phyloP scores from a whole-genome alignment of 2,797 vertebrate species.

The Pseudopleuronectes americanus region DNA sequence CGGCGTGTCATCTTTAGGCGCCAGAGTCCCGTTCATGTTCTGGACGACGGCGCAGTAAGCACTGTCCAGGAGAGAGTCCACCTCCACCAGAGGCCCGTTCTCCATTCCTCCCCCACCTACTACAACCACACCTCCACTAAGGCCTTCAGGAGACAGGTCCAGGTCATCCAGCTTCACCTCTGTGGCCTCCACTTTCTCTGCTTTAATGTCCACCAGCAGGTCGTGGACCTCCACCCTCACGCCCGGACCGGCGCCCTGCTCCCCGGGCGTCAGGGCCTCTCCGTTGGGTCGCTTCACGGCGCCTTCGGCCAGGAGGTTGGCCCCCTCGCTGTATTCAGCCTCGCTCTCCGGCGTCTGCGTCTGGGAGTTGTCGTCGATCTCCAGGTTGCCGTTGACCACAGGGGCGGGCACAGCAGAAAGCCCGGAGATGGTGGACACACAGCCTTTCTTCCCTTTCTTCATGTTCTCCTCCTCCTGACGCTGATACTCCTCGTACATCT shows the following conservation, averaged over 20 bases:
- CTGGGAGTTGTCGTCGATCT: conserved; percentile 96
- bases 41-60: conserved; percentile 96
- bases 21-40: conserved; percentile 91
- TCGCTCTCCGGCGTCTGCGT: conserved; percentile 98
- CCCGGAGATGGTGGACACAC: conserved; percentile 97
- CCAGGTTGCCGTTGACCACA: conserved; percentile 93
- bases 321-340: conserved; percentile 92
- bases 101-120: conserved; percentile 81
- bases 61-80: conserved; percentile 94
- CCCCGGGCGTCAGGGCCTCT: conserved; percentile 80
- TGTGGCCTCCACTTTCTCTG: conserved; percentile 98
- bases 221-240: conserved; percentile 98
- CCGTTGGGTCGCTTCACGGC: conserved; percentile 88
- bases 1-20: conserved; percentile 87
- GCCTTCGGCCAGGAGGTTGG: conserved; percentile 91
- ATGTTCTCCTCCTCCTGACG: conserved; percentile 99
- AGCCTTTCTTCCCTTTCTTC: conserved; percentile 98
- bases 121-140: conserved; percentile 77
- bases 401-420: conserved; percentile 92
- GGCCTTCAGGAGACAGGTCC: conserved; percentile 95
- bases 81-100: conserved; percentile 94
- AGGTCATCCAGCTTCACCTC: conserved; percentile 98
- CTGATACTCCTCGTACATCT: conserved; percentile 99
- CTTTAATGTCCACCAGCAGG: conserved; percentile 98
- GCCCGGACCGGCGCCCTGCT: conserved; percentile 85